Conservation (phyloP, 2,797 vertebrate species). For the Morelia viridis region DNA sequence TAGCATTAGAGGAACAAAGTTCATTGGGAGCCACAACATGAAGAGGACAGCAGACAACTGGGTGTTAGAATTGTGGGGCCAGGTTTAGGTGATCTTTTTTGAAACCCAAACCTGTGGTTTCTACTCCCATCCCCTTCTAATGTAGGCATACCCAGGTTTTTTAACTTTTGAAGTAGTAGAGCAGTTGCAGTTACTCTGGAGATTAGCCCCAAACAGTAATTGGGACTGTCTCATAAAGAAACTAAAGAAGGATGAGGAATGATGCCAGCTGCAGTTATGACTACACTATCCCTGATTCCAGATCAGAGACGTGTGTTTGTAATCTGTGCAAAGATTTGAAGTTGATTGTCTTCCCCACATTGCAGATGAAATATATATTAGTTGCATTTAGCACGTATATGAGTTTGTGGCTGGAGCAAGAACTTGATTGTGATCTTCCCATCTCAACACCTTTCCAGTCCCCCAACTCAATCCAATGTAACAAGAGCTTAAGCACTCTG, state of each 20-base stretch:
- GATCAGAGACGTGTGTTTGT: too few species aligned
- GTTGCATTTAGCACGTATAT: neutral
- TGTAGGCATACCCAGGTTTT: too few species aligned
- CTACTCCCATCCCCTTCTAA: too few species aligned
- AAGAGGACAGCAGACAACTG: neutral
- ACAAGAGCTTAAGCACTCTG: neutral
- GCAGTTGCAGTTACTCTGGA: too few species aligned
- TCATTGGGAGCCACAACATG: neutral
- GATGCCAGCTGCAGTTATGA: neutral
- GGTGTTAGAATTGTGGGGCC: neutral
- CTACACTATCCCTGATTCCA: too few species aligned
- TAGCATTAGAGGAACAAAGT: neutral
- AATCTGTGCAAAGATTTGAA: too few species aligned
- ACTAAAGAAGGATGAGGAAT: neutral
- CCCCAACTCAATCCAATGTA: neutral
- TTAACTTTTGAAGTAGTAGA: too few species aligned
- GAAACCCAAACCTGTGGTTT: too few species aligned
- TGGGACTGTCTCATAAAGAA: neutral
- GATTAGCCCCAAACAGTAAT: neutral
- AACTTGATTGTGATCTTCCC: neutral
- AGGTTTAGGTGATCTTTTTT: too few species aligned
- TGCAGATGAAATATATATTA: neutral
- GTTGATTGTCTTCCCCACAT: neutral
- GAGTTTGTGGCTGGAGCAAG: neutral
- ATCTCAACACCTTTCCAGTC: neutral